phyloP scores from a whole-genome alignment of 2,888 invertebrate genomes.

The Mesodorylaimus sp. region DNA sequence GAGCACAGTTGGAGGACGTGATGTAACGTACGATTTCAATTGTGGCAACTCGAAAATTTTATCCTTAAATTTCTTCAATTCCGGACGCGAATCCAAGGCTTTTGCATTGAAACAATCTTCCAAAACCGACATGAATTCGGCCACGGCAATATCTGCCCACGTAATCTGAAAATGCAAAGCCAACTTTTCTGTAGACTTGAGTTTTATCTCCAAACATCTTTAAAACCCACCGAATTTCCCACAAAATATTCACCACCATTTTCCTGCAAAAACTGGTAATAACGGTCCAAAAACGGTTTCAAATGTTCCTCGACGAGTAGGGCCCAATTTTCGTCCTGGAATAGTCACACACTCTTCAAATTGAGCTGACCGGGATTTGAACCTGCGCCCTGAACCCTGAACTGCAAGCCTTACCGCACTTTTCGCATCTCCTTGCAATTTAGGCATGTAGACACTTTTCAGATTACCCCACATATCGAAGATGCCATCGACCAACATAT shows the following conservation, averaged over 20 bases:
- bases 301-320: background rate
- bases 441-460: background rate
- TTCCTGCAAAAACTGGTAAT: background rate
- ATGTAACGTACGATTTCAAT: background rate
- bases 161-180: slow-evolving; percentile 14
- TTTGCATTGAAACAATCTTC: slow-evolving; percentile 36
- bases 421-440: background rate
- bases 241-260: too few species aligned
- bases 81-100: background rate
- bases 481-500: background rate
- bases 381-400: too few species aligned
- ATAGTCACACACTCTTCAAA: too few species aligned
- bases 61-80: background rate
- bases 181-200: background rate
- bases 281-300: background rate
- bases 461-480: background rate
- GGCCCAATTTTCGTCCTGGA: background rate
- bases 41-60: background rate
- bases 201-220: background rate
- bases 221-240: too few species aligned
- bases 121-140: slow-evolving; percentile 19
- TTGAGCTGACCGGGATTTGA: too few species aligned
- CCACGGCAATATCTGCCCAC: slow-evolving; percentile 20
- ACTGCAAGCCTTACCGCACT: background rate
- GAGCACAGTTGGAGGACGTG: background rate